A percentile compares a stretch with the other conserved stretches of the same genome.
phyloP scores from a whole-genome alignment of 2,113 vertebrate species.

The Peromyscus leucopus region DNA sequence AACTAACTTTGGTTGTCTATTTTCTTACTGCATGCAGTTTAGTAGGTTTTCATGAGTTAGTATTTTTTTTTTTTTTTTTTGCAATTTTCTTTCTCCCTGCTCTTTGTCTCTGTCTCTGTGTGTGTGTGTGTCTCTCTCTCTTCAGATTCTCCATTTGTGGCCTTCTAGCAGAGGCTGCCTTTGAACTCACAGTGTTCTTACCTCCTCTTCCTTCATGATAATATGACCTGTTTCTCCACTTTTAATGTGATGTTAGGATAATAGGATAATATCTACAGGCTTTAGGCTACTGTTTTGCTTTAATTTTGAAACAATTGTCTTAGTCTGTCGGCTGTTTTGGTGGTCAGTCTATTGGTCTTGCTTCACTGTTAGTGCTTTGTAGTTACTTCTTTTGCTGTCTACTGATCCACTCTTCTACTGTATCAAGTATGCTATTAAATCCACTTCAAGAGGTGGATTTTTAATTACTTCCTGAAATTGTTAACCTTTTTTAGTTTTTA shows the following conservation, averaged over 20 bases:
- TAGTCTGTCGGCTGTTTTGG: background rate
- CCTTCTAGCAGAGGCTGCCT: background rate
- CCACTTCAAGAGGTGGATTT: background rate
- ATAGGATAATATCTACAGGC: background rate
- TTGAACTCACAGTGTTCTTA: background rate
- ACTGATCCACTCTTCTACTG: background rate
- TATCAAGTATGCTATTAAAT: background rate
- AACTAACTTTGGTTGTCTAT: background rate
- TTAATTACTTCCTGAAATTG: conserved; percentile 13
- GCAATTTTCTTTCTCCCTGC: background rate
- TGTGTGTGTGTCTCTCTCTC: background rate
- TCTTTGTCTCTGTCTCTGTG: background rate
- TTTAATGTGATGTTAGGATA: background rate
- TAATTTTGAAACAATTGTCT: background rate
- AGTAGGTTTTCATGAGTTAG: background rate
- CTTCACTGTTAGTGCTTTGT: conserved; percentile 18
- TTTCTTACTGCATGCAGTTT: background rate
- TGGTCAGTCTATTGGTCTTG: background rate
- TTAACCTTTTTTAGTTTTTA: conserved; percentile 37
- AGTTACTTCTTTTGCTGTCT: background rate
- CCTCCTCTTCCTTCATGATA: background rate
- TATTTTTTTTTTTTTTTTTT: too few relatives aligned
- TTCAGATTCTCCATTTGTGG: background rate
- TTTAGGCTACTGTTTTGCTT: background rate
- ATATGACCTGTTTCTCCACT: background rate